These are phyloP conservation scores for Scartelaos histophorus DNA, from an alignment of 2,113 vertebrate genomes.

Conservation along the genomic window DNA sequence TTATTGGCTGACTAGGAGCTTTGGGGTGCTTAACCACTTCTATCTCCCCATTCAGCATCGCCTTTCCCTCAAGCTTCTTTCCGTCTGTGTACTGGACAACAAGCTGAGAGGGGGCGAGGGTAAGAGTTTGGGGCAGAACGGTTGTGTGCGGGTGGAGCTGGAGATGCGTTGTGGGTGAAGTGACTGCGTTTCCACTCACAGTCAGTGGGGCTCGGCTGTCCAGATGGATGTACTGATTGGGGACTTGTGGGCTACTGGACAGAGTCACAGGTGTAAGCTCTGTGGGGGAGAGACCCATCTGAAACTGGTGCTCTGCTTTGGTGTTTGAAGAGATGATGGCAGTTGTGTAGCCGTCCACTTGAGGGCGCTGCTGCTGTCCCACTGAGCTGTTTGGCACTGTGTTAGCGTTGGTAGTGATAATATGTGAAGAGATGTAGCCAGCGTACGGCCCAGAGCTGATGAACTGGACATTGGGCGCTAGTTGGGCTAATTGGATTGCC, in stretches of 20 bases:
- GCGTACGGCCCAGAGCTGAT: slow-evolving; percentile 92
- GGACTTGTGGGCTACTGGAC: slow-evolving; percentile 78
- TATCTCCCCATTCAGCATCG: slow-evolving; percentile 87
- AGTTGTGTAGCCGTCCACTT: slow-evolving; percentile 91
- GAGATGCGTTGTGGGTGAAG: slow-evolving; percentile 82
- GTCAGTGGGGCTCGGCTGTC: slow-evolving; percentile 88
- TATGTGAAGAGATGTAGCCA: slow-evolving; percentile 94
- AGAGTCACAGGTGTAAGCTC: slow-evolving; percentile 84
- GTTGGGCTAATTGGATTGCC: slow-evolving; percentile 88
- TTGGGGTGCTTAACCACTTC: slow-evolving; percentile 82
- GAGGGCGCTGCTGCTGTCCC: slow-evolving; percentile 84
- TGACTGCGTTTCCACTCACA: slow-evolving; percentile 70
- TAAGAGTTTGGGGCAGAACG: slow-evolving; percentile 87
- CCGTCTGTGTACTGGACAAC: slow-evolving; percentile 91
- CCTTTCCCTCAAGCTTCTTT: slow-evolving; percentile 85
- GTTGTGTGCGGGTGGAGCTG: slow-evolving; percentile 91
- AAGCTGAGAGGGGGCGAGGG: slow-evolving; percentile 90
- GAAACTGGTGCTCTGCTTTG: slow-evolving; percentile 84
- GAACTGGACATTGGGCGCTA: slow-evolving; percentile 94
- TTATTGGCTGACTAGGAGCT: slow-evolving; percentile 67
- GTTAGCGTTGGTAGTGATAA: slow-evolving; percentile 84
- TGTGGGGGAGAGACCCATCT: slow-evolving; percentile 84
- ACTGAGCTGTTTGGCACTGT: slow-evolving; percentile 78
- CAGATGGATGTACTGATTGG: slow-evolving; percentile 93
- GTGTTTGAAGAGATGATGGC: slow-evolving; percentile 84